Percentiles rank a stretch among this genome's conserved stretches.
Evolutionary conservation across 2,113 vertebrate genomes (phyloP).

Genomic region (Tautogolabrus adspersus): DNA sequence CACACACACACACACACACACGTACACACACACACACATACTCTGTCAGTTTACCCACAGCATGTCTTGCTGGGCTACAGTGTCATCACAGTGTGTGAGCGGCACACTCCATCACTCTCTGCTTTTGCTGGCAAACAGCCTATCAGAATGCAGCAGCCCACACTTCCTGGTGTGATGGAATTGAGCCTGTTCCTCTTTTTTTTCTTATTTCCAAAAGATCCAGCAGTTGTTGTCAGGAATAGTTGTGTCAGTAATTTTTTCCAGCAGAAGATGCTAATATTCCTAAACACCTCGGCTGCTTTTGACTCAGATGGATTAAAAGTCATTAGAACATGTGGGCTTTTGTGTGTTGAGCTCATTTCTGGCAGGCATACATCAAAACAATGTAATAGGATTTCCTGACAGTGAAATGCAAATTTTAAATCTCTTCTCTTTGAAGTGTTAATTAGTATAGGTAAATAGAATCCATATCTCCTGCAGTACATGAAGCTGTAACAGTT

Average conservation of each 20-base stretch:
- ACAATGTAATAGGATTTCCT: conserved; percentile 74
- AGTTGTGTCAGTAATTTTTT: conserved; percentile 63
- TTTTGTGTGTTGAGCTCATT: conserved; percentile 72
- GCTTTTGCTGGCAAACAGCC: conserved; percentile 79
- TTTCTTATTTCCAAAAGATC: conserved; percentile 23
- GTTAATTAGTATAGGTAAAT: conserved; percentile 69
- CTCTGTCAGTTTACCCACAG: conserved; percentile 59
- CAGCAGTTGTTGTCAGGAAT: conserved; percentile 61
- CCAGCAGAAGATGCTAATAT: conserved; percentile 62
- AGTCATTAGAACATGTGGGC: conserved; percentile 78
- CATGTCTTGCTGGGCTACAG: conserved; percentile 64
- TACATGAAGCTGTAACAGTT: conserved; percentile 29
- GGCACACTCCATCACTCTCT: conserved; percentile 73
- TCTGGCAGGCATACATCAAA: conserved; percentile 68
- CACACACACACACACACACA: conserved; percentile 12
- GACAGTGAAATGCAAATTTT: conserved; percentile 66
- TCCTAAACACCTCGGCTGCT: conserved; percentile 72
- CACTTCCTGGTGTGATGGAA: conserved; percentile 78
- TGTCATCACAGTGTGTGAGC: conserved; percentile 73
- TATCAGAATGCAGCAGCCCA: conserved; percentile 83
- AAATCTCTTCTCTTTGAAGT: conserved; percentile 69
- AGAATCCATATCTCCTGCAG: conserved; percentile 56
- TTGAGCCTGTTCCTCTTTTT: conserved; percentile 48
- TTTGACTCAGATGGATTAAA: conserved; percentile 80
- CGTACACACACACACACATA: neutral